These are phyloP conservation scores for Mythimna albipuncta DNA, from an alignment of 2,888 invertebrate species.

Conservation along the genomic window DNA sequence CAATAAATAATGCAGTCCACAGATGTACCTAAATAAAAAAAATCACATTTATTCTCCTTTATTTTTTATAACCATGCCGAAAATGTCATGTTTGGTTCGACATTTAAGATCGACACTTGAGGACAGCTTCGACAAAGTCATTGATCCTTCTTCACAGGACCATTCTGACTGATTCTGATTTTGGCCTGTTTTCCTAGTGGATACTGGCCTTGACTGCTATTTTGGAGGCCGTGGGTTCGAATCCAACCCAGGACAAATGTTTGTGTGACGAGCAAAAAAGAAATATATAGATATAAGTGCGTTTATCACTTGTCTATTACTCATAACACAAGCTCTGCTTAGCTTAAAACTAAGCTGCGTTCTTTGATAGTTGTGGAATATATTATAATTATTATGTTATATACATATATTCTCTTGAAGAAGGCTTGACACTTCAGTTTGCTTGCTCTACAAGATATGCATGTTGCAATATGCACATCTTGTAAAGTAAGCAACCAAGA, in stretches of 20 bases:
- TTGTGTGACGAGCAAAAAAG: no score
- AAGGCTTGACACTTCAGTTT: not conserved
- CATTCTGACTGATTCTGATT: not conserved
- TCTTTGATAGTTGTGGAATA: no score
- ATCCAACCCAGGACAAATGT: no score
- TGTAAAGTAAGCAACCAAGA: no score
- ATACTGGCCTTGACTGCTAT: no score
- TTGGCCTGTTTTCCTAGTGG: no score
- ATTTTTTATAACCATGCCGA: not conserved
- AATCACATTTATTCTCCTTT: not conserved
- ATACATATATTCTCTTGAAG: not conserved
- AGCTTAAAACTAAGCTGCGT: no score
- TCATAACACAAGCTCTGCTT: no score
- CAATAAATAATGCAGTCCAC: not conserved
- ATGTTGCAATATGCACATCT: not conserved
- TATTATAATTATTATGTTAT: no score
- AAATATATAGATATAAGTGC: no score
- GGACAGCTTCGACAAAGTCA: not conserved
- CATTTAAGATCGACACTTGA: not conserved
- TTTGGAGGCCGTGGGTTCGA: no score
- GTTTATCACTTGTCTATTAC: no score
- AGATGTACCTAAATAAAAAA: not conserved
- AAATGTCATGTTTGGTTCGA: not conserved
- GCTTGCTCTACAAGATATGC: not conserved
- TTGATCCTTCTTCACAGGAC: not conserved